Conservation (phyloP, 2,888 invertebrate species). For the Automeris io region DNA sequence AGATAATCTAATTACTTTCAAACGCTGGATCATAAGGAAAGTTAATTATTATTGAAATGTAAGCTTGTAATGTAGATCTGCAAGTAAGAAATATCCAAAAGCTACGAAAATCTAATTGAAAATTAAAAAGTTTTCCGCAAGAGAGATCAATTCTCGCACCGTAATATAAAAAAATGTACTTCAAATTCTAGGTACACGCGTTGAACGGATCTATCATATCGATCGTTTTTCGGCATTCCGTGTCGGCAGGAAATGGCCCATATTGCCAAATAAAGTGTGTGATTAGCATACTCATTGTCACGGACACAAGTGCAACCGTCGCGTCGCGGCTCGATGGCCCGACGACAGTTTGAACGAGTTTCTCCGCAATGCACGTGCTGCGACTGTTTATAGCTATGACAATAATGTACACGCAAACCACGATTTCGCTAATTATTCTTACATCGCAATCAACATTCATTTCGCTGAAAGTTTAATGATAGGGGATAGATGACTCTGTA, state of each 20-base stretch:
- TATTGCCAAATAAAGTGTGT: conserved; percentile 45
- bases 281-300: conserved; percentile 52
- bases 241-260: conserved; percentile 52
- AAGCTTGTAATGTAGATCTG: too few species aligned
- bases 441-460: conserved; percentile 13
- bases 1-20: too few species aligned
- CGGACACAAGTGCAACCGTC: conserved; percentile 28
- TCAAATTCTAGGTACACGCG: conserved; percentile 24
- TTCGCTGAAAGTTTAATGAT: conserved; percentile 15
- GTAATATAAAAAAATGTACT: conserved; percentile 11
- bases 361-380: conserved; percentile 47
- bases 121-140: neutral
- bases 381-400: conserved; percentile 31
- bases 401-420: conserved; percentile 22
- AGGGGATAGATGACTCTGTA: too few species aligned
- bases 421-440: conserved; percentile 37
- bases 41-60: too few species aligned
- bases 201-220: conserved; percentile 17
- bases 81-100: too few species aligned
- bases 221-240: conserved; percentile 39
- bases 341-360: conserved; percentile 27
- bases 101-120: too few species aligned
- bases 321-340: conserved; percentile 20
- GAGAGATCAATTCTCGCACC: conserved; percentile 3
- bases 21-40: too few species aligned